These are phyloP conservation scores for Silurus aristotelis DNA, from an alignment of 2,797 vertebrate genomes.

Conservation along the genomic window DNA sequence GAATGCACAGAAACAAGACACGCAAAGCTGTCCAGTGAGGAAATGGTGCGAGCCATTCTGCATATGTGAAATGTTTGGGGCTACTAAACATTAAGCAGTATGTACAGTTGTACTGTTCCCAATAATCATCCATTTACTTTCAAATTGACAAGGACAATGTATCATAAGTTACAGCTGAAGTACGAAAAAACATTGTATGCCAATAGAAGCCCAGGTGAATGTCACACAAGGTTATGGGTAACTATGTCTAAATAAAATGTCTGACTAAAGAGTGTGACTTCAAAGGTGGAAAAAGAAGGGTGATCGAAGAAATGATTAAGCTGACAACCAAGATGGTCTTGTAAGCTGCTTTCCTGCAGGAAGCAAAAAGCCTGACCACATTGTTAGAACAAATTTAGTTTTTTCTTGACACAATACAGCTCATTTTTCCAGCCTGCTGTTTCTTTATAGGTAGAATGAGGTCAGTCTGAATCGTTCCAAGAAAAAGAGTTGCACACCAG, in stretches of 20 bases:
- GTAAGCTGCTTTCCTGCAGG: neutral
- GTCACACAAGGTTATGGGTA: neutral
- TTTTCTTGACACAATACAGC: neutral
- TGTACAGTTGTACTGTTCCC: no score
- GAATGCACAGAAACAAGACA: conserved; percentile 75
- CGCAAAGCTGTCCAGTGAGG: conserved; percentile 43
- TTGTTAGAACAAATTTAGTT: neutral
- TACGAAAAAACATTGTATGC: neutral
- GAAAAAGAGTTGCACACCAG: neutral
- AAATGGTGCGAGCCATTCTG: conserved; percentile 34
- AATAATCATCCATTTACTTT: no score
- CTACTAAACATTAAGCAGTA: conserved; percentile 9
- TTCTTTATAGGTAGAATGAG: conserved; percentile 7
- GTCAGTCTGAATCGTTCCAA: neutral
- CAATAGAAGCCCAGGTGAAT: neutral
- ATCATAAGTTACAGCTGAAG: neutral
- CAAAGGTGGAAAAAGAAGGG: neutral
- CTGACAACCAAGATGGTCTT: neutral
- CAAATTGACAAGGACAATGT: neutral
- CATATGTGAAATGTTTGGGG: conserved; percentile 17
- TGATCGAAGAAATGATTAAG: neutral
- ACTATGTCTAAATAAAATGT: neutral
- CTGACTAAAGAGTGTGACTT: neutral
- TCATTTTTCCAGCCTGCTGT: neutral
- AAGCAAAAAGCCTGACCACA: conserved; percentile 2